These are phyloP conservation scores for Tryphoninae sp. DNA, from an alignment of 2,888 invertebrate genomes.

Conservation along the genomic window DNA sequence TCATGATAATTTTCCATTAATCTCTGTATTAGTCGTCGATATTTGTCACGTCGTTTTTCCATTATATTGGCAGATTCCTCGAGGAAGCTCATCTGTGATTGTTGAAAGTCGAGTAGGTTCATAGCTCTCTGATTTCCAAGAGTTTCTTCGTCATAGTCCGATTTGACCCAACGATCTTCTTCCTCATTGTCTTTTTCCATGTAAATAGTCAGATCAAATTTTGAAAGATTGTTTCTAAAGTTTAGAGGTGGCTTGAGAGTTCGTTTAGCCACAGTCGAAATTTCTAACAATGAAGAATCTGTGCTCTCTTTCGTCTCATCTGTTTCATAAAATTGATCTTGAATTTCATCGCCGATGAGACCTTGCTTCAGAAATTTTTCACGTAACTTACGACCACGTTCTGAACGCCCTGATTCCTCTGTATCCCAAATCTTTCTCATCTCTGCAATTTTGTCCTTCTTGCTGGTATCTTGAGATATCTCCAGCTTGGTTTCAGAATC, in stretches of 20 bases:
- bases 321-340: not conserved
- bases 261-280: conserved; percentile 13
- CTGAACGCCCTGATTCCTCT: conserved; percentile 63
- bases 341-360: not conserved
- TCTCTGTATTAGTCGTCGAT: conserved; percentile 7
- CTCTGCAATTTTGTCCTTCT: conserved; percentile 64
- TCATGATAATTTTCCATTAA: conserved; percentile 33
- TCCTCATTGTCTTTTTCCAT: conserved; percentile 62
- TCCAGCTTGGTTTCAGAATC: conserved; percentile 62
- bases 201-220: conserved; percentile 57
- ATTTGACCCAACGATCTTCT: conserved; percentile 63
- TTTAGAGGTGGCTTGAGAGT: conserved; percentile 54
- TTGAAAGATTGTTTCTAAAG: conserved; percentile 47
- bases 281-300: conserved; percentile 4
- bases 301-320: not conserved
- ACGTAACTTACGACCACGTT: conserved; percentile 67
- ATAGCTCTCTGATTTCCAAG: conserved; percentile 60
- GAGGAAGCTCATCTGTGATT: conserved; percentile 33
- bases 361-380: conserved; percentile 61
- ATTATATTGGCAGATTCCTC: conserved; percentile 37
- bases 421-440: conserved; percentile 67
- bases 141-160: conserved; percentile 65
- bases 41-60: conserved; percentile 28
- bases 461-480: conserved; percentile 63
- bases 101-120: conserved; percentile 58